Evolutionary conservation across 2,888 invertebrate species (phyloP), one percentile per base, ranked within the genome.

Genomic region (Amphipyra tragopoginis): DNA sequence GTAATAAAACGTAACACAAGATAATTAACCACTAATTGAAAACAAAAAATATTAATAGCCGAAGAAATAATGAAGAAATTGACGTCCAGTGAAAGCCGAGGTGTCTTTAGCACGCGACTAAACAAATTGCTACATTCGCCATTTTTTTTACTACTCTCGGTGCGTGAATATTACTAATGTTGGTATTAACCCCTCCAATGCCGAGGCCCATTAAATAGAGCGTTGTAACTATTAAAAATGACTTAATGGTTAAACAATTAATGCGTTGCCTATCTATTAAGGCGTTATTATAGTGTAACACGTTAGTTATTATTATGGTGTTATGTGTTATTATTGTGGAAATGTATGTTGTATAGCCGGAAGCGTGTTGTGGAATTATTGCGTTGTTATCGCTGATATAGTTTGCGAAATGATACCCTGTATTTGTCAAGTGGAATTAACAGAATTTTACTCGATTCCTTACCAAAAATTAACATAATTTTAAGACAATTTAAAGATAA

Each of bases 11-110:
- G 52, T 21, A 47, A 69, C 50, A 69, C 50, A 54, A 48, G 71
- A 49, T 70, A 75, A 75, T 64, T 75, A 71, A 56, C 54, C 7
- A 42, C 34, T 69, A 55, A 70, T 72, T 74, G 69, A 44, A 54
- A 29, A 52, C 38, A 58, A 68, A 73, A 70, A 62, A 57, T 29
- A 38, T 26, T 43, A 48, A 48, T 49, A 2, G 40, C 43, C 13
- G 47, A 36, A 54, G 47, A 55, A 50, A 44, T 13, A 54, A 49
- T 3, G 40, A 47, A 52, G 53, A 74, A 69, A 58, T 74, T 33
- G 40, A 69, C 59, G 63, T 42, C 42, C 51, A 69, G 70, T 69
- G 71, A 71, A 74, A 74, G 63, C 63, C 45, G 52, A 73, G 44
- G 48, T 49, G 61, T 43, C 43, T 52, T 43, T 15, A 44, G 48